phyloP scores from a whole-genome alignment of 2,888 invertebrate species.

The Malthinus flaveolus region DNA sequence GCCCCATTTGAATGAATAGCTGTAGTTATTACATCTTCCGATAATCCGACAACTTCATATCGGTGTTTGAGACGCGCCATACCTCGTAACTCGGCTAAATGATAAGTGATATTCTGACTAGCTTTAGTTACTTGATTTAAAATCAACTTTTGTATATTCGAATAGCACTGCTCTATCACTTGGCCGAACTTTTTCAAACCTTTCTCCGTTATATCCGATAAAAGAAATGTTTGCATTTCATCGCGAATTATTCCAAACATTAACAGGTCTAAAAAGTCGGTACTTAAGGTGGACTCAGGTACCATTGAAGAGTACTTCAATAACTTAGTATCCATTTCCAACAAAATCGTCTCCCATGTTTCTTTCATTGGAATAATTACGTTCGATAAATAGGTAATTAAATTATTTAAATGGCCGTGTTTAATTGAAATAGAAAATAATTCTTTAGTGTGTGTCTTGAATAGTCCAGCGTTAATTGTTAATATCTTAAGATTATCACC shows the following conservation, averaged over 20 bases:
- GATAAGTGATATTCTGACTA: slow-evolving; percentile 82
- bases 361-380: slow-evolving; percentile 83
- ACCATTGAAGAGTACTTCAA: slow-evolving; percentile 83
- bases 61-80: slow-evolving; percentile 79
- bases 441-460: slow-evolving; percentile 69
- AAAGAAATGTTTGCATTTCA: slow-evolving; percentile 74
- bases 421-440: slow-evolving; percentile 74
- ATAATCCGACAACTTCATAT: slow-evolving; percentile 75
- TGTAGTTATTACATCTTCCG: slow-evolving; percentile 67
- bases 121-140: slow-evolving; percentile 83
- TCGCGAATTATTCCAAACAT: slow-evolving; percentile 81
- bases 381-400: slow-evolving; percentile 71
- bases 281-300: slow-evolving; percentile 80
- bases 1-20: slow-evolving; percentile 79
- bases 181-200: slow-evolving; percentile 91
- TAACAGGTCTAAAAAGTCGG: slow-evolving; percentile 87
- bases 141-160: slow-evolving; percentile 90
- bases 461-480: slow-evolving; percentile 62
- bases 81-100: slow-evolving; percentile 82
- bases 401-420: slow-evolving; percentile 63
- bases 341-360: slow-evolving; percentile 91
- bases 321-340: slow-evolving; percentile 93
- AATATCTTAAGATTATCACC: slow-evolving; percentile 58
- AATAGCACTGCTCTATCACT: slow-evolving; percentile 92
- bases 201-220: slow-evolving; percentile 85